These are phyloP conservation scores for Melanaphis sacchari DNA, from an alignment of 1,140 invertebrate genomes.

Conservation along the genomic window DNA sequence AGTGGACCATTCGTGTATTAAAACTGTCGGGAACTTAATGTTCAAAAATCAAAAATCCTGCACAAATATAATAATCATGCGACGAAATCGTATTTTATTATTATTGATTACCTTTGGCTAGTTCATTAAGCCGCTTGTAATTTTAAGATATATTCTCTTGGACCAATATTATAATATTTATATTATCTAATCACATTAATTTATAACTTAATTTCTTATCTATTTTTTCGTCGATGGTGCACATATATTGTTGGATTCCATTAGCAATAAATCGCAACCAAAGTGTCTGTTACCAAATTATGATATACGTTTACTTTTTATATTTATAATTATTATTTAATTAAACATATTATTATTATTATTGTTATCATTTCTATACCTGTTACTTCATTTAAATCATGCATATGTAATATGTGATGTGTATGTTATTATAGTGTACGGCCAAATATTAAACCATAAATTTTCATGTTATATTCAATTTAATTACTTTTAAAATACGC, in stretches of 20 bases:
- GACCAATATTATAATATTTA: constrained; percentile 54
- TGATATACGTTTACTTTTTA: constrained; percentile 46
- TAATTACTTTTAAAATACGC: constrained; percentile 10
- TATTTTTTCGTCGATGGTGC: constrained; percentile 44
- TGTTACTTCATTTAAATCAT: background rate
- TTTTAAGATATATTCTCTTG: constrained; percentile 56
- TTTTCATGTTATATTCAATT: constrained; percentile 19
- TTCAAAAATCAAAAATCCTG: constrained; percentile 1
- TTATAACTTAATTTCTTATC: constrained; percentile 37
- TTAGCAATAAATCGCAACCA: constrained; percentile 54
- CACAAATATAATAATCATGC: constrained; percentile 13
- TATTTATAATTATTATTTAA: constrained; percentile 34
- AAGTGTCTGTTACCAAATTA: constrained; percentile 53
- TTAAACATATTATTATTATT: constrained; percentile 30
- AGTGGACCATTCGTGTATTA: background rate
- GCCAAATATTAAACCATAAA: constrained; percentile 2
- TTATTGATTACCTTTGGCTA: constrained; percentile 47
- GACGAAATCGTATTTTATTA: constrained; percentile 24
- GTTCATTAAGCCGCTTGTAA: constrained; percentile 38
- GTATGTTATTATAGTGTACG: constrained; percentile 8
- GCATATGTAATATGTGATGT: background rate
- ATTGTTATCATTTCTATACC: constrained; percentile 30
- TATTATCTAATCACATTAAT: constrained; percentile 36
- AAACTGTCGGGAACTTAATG: background rate
- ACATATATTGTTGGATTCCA: constrained; percentile 53